These are phyloP conservation scores for Leptopilina drosophilae DNA, from an alignment of 2,888 invertebrate species.

Conservation along the genomic window DNA sequence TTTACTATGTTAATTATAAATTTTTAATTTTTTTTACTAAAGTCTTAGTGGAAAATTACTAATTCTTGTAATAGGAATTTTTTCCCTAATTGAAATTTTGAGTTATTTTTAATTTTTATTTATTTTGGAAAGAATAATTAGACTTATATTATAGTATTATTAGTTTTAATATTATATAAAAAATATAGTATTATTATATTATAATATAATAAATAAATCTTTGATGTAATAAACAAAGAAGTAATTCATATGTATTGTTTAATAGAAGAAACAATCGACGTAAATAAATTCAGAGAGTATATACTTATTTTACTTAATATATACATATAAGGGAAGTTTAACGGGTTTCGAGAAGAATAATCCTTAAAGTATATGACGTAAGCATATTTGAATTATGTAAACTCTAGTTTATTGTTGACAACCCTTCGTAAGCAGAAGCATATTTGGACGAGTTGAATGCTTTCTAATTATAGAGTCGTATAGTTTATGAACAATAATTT, in stretches of 20 bases:
- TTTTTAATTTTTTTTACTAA: no score
- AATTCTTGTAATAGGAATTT: no score
- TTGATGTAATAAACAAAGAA: no score
- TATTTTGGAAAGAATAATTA: no score
- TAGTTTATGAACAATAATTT: not conserved
- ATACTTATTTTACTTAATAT: not conserved
- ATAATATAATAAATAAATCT: no score
- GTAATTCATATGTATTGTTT: not conserved
- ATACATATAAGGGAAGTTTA: conserved; percentile 27
- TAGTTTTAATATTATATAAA: no score
- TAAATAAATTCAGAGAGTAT: not conserved
- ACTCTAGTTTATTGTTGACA: conserved; percentile 48
- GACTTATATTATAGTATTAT: no score
- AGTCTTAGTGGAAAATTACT: no score
- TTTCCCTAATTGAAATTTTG: no score
- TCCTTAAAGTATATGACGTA: conserved; percentile 46
- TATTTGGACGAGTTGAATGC: conserved; percentile 47
- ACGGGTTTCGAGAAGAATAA: conserved; percentile 45
- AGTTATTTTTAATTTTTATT: not conserved
- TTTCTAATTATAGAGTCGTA: conserved; percentile 32
- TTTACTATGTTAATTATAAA: no score
- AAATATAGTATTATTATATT: no score
- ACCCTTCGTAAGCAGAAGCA: conserved; percentile 48
- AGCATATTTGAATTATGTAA: conserved; percentile 48
- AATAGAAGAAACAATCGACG: not conserved